Conservation (phyloP, 2,113 vertebrate species). For the Cyanoderma ruficeps region DNA sequence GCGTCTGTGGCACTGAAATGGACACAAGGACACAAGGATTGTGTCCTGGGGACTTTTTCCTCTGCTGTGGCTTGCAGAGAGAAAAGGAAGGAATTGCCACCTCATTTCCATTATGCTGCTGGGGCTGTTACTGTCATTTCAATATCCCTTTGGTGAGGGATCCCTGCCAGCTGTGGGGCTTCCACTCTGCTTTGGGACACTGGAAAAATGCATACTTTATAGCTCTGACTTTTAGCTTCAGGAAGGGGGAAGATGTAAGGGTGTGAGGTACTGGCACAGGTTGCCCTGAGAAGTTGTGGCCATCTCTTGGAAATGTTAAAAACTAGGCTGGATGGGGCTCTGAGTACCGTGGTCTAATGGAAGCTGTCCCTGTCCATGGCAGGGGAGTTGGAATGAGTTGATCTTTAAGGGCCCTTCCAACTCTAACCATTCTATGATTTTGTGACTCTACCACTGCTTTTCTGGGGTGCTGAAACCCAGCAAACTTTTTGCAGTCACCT, state of each 20-base stretch:
- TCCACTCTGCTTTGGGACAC: neutral
- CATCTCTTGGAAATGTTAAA: neutral
- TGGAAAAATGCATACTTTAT: accelerated
- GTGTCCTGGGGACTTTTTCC: neutral
- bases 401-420: neutral
- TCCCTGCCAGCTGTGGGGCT: neutral
- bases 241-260: neutral
- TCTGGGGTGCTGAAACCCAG: neutral
- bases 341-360: neutral
- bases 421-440: neutral
- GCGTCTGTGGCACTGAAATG: neutral
- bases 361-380: neutral
- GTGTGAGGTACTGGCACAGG: neutral
- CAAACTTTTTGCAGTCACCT: neutral
- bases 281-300: neutral
- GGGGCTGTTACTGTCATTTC: neutral
- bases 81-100: neutral
- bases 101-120: neutral
- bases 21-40: neutral
- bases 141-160: neutral
- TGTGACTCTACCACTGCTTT: neutral
- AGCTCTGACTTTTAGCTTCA: neutral
- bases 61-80: neutral
- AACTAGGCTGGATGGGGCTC: neutral
- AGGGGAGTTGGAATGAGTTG: neutral